Evolutionary conservation across 2,888 invertebrate genomes (phyloP), one percentile per base, ranked within the genome.

Genomic region (Plagiodera versicolora): DNA sequence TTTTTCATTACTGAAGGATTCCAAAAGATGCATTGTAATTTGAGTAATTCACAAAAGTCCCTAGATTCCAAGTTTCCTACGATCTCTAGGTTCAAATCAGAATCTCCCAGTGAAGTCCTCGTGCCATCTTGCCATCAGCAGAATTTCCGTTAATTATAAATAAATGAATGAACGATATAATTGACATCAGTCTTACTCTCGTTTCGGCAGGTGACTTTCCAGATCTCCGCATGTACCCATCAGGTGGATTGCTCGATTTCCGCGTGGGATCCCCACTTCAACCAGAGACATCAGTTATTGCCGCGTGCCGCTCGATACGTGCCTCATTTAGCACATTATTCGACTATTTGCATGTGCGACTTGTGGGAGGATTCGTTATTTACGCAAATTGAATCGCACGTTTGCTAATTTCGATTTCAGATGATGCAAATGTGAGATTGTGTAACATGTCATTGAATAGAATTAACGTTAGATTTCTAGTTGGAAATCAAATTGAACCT

Each of bases 361-460:
- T 65, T 61, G 67, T 67, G 56, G 67, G 67, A 64, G 69, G 67
- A 69, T 63, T 67, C 68, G 67, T 69, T 69, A 70, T 68, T 66
- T 67, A 70, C 62, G 66, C 69, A 70, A 70, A 70, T 70, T 70
- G 68, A 68, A 67, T 69, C 66, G 66, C 69, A 62, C 68, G 68
- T 67, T 69, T 61, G 64, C 68, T 67, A 69, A 67, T 69, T 67
- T 24, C 11, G 9, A 14, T 20, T 17, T 24, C 44, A 24, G n/a
- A 44, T 24, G 17, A 20, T 44, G 17, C 44, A 11, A 53, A 44
- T 53, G 11, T 16, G 20, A 39, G 18, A 35, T 20, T 18, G 11
- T 35, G 39, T 14, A 24, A n/a, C n/a, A 52, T 11, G n/a, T 39
- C 4, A 39, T 39, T 24, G 32, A 10, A 11, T 32, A 11, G 32